Conservation (phyloP, 2,113 vertebrate species). For the Phyllostomus hastatus region DNA sequence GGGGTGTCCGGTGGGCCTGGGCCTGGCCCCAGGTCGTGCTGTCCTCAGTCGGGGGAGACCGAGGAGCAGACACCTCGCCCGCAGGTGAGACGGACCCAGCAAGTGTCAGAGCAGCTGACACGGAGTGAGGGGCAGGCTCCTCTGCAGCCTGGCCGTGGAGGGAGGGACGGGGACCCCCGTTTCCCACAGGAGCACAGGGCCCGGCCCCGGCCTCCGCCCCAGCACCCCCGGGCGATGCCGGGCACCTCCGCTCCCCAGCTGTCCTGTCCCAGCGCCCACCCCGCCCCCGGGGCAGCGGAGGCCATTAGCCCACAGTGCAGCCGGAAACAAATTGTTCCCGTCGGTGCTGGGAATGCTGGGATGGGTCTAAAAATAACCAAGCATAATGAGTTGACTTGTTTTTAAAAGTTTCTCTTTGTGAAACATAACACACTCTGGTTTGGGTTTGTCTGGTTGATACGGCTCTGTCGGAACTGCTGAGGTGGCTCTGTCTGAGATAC, state of each 20-base stretch:
- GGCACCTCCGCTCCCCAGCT: too few relatives aligned
- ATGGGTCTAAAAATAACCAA: conserved; percentile 16
- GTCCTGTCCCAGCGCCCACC: too few relatives aligned
- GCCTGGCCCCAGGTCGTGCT: not conserved
- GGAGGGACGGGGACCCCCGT: too few relatives aligned
- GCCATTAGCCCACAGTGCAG: too few relatives aligned
- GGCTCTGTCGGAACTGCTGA: not conserved
- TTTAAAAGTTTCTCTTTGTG: not conserved
- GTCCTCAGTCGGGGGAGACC: not conserved
- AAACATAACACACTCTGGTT: not conserved
- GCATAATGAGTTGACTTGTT: not conserved
- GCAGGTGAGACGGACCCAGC: not conserved
- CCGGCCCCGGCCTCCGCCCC: too few relatives aligned
- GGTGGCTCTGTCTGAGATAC: not conserved
- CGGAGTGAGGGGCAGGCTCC: too few relatives aligned
- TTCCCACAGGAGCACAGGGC: too few relatives aligned
- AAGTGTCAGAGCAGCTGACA: not conserved
- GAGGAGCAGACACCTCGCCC: too few relatives aligned
- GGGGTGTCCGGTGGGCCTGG: not conserved
- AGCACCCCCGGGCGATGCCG: too few relatives aligned
- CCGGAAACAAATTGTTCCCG: not conserved
- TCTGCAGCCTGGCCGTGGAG: not conserved
- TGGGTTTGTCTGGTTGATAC: not conserved
- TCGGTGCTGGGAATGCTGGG: not conserved
- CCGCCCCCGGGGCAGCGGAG: too few relatives aligned